A percentile compares a stretch with the other conserved stretches of the same genome.
These are phyloP conservation scores for Bungarus multicinctus DNA, from an alignment of 2,113 vertebrate genomes.

Conservation along the genomic window DNA sequence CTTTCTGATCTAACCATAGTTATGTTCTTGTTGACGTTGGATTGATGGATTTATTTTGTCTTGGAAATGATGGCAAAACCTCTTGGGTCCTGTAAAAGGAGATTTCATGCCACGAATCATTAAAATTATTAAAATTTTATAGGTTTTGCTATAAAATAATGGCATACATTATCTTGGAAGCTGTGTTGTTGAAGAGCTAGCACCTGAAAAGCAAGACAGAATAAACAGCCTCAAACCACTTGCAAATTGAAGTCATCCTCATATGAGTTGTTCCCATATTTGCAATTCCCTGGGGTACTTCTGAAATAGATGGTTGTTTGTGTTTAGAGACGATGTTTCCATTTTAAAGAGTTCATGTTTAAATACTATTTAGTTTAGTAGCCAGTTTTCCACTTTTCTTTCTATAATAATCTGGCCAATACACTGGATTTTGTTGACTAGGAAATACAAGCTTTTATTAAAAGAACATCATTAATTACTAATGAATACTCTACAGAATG, in stretches of 20 bases:
- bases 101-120: neutral
- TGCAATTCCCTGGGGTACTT: conserved; percentile 1
- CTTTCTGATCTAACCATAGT: neutral
- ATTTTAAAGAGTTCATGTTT: neutral
- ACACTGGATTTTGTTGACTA: neutral
- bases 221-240: neutral
- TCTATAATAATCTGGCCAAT: rapidly evolving
- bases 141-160: neutral
- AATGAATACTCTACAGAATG: neutral
- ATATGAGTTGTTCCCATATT: conserved; percentile 23
- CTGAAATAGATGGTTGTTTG: neutral
- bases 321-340: neutral
- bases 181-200: neutral
- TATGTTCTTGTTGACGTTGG: neutral
- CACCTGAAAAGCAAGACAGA: neutral
- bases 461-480: neutral
- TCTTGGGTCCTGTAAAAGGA: neutral
- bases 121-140: neutral
- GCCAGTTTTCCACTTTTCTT: conserved; percentile 30
- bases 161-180: neutral
- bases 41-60: neutral
- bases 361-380: conserved; percentile 30
- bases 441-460: neutral
- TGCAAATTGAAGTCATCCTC: conserved; percentile 2
- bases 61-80: neutral